Conservation (phyloP, 2,888 invertebrate genomes). For the Mesorhabditis spiculigera region DNA sequence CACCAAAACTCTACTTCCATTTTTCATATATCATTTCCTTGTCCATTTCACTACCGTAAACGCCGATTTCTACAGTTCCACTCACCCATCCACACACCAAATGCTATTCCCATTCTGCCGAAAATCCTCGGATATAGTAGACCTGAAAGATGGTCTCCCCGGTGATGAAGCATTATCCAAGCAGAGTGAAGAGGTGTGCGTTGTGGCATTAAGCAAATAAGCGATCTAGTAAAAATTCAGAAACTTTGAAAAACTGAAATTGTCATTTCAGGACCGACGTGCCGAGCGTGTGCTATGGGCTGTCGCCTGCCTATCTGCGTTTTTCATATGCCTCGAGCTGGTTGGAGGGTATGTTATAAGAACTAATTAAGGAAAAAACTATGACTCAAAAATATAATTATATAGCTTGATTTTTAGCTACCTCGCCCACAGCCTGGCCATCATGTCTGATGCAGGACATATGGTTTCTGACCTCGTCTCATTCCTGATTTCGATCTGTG, state of each 20-base stretch:
- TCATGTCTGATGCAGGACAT: slow-evolving; percentile 74
- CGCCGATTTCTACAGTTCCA: too few relatives aligned
- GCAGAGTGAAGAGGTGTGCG: not conserved
- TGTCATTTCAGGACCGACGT: slow-evolving; percentile 33
- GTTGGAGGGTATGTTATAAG: slow-evolving; percentile 10
- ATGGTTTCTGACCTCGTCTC: slow-evolving; percentile 92
- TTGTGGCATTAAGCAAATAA: not conserved
- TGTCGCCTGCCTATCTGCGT: slow-evolving; percentile 37
- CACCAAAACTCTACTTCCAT: too few relatives aligned
- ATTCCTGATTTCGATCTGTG: slow-evolving; percentile 93
- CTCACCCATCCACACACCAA: too few relatives aligned
- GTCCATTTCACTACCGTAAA: too few relatives aligned
- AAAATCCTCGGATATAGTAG: not conserved
- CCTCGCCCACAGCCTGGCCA: not conserved
- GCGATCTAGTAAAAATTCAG: not conserved
- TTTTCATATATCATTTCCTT: too few relatives aligned
- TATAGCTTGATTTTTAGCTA: slow-evolving; percentile 63
- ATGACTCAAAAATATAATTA: not conserved
- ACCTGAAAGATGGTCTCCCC: not conserved
- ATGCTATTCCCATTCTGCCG: not conserved
- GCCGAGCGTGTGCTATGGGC: slow-evolving; percentile 44
- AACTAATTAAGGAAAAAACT: not conserved
- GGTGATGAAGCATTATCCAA: not conserved
- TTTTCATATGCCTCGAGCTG: slow-evolving; percentile 44
- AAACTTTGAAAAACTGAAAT: not conserved